Evolutionary conservation across 2,113 vertebrate genomes (phyloP), one percentile per base, ranked within the genome.

Genomic region (Lasiurus cinereus): DNA sequence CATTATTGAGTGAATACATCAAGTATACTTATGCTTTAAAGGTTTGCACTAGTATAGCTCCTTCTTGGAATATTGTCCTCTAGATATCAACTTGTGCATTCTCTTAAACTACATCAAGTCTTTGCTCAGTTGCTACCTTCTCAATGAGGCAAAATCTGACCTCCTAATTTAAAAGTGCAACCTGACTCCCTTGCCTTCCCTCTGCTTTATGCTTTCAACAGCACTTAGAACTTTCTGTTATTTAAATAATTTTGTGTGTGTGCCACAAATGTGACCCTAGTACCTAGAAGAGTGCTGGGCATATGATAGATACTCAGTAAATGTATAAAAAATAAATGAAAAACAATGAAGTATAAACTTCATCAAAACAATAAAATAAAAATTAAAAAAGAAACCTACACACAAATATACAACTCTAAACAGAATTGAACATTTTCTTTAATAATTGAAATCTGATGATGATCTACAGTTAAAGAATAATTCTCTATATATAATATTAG

Each of bases 281-380:
- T 59, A 31, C 7, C 43, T 52, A 79, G 13, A 92, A 72, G 3
- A 83, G 52, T 78, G 6, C 46, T 19, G 19, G 22, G 62, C 10
- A 77, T 12, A 67, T 7, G 12, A 54, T 13, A 73, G 16, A n/a
- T 73, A 8, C 29, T 82, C 27, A 46, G 56, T 48, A 73, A 69
- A 93, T 72, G 64, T 66, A 39, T 52, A 66, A 74, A 88, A 66
- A 36, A 43, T 92, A 93, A 36, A 79, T 59, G 22, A 31, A 80
- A 89, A 86, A 43, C 24, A 64, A n/a, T 80, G 48, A 70, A 77
- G 6, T 33, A 36, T 77, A 88, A 43, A 16, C 13, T 89, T 91
- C 31, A 16, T 59, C n/a, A 88, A 88, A 54, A 19, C 52, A 54
- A 54, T 54, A 54, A 54, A 54, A 19, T 54, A 18, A 54, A 52